Evolutionary conservation across 2,797 vertebrate genomes (phyloP), one percentile per base, ranked within the genome.

Genomic region (Psittacula echo): DNA sequence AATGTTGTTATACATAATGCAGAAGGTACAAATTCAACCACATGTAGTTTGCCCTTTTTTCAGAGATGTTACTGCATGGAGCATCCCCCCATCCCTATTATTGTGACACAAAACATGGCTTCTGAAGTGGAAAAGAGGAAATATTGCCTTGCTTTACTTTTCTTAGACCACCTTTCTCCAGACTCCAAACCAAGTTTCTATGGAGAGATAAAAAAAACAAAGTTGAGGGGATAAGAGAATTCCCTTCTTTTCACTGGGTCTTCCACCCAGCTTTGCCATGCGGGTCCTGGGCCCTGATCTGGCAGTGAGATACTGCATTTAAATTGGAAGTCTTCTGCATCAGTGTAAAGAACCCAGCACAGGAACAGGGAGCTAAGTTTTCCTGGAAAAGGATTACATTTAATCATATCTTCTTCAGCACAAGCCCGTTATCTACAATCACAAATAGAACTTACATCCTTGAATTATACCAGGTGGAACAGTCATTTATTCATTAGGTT

Each of bases 401-500:
- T 88, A 73, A 90, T 70, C 80, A 24, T 64, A 41, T 85, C 85
- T 87, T 91, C 56, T 80, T 30, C 82, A 96, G 81, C 27, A 79
- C 51, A 80, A 86, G 62, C 51, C 45, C 5, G 26, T 93, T 93
- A 96, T 89, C 94, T 91, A 72, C 60, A 80, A 82, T 72, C 95
- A 94, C 87, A 94, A 95, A 80, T 65, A 90, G 81, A 79, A 85
- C 81, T 76, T 94, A 67, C 65, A 81, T 67, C 82, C 80, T 71
- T 93, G 70, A 89, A 86, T 91, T 87, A 87, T 73, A 86, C 54
- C 83, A 93, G 66, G 84, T 83, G 70, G 73, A 95, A 85, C 91
- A 96, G 90, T 42, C 50, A 94, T 95, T 94, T 86, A 89, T 71
- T 79, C 58, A 65, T 74, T 84, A 90, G 68, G 89, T 95, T 95